These are phyloP conservation scores for Aurelia coerulea DNA, from an alignment of 30 jellyfish, hydroid and myxozoan genomes.

Conservation along the genomic window DNA sequence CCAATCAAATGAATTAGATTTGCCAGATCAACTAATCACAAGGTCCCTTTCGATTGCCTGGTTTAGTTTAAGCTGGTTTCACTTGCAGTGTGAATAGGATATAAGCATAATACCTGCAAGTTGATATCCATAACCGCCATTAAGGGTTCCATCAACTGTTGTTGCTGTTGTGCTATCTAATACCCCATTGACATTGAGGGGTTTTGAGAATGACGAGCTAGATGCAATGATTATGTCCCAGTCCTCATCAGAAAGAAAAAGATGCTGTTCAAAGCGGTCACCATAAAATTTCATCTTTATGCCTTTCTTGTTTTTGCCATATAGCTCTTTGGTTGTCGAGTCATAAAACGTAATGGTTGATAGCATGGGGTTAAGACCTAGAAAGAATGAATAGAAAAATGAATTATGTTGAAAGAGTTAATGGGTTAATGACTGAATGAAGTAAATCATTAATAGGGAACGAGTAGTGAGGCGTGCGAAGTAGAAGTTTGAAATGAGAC, in stretches of 20 bases:
- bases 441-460: no score
- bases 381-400: background rate
- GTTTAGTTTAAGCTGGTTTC: no score
- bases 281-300: background rate
- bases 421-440: no score
- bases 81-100: no score
- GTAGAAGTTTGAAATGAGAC: no score
- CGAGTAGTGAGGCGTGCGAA: no score
- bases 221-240: background rate
- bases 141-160: background rate
- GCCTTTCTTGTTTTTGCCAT: conserved; percentile 7
- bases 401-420: no score
- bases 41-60: no score
- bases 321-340: background rate
- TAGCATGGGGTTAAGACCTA: conserved; percentile 15
- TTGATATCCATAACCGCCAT: conserved; percentile 1
- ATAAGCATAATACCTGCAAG: background rate
- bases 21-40: no score
- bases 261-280: background rate
- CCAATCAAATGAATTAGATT: no score
- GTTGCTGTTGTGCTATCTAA: background rate
- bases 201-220: background rate
- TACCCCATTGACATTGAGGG: background rate
- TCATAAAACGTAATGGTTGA: conserved; percentile 8
- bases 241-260: background rate